Percentiles rank a stretch among this genome's conserved stretches.
These are phyloP conservation scores for Lycocorax pyrrhopterus DNA, from an alignment of 2,113 vertebrate species.

Conservation along the genomic window DNA sequence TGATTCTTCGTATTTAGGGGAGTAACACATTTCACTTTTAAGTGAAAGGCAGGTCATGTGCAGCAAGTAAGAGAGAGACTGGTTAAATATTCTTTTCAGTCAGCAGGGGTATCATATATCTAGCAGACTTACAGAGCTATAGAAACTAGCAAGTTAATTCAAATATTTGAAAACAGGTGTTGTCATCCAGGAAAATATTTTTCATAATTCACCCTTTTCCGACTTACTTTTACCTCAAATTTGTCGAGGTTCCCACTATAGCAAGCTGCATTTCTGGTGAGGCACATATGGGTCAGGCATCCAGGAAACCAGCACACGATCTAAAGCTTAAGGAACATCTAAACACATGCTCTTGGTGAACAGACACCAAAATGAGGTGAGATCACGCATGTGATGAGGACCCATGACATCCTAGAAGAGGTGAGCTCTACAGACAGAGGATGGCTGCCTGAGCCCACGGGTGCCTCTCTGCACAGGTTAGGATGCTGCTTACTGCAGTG, in stretches of 20 bases:
- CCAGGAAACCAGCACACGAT: background rate
- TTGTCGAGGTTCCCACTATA: background rate
- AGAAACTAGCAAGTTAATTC: background rate
- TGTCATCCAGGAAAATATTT: background rate
- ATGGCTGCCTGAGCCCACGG: background rate
- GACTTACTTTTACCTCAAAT: background rate
- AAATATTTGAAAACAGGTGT: background rate
- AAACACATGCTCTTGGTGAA: background rate
- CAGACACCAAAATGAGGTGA: background rate
- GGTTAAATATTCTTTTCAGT: background rate
- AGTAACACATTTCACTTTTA: background rate
- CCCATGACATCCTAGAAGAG: background rate
- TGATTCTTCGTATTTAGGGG: background rate
- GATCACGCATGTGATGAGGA: rapidly evolving
- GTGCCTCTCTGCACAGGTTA: background rate
- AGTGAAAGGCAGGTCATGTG: background rate
- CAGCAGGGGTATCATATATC: background rate
- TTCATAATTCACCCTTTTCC: background rate
- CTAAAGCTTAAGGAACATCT: background rate
- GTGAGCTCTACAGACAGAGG: background rate
- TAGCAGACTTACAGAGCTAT: background rate
- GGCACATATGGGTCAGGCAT: background rate
- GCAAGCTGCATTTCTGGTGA: background rate
- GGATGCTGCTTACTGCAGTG: background rate
- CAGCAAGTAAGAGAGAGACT: background rate